phyloP scores from a whole-genome alignment of 2,113 vertebrate genomes.

The Kobus ellipsiprymnus region DNA sequence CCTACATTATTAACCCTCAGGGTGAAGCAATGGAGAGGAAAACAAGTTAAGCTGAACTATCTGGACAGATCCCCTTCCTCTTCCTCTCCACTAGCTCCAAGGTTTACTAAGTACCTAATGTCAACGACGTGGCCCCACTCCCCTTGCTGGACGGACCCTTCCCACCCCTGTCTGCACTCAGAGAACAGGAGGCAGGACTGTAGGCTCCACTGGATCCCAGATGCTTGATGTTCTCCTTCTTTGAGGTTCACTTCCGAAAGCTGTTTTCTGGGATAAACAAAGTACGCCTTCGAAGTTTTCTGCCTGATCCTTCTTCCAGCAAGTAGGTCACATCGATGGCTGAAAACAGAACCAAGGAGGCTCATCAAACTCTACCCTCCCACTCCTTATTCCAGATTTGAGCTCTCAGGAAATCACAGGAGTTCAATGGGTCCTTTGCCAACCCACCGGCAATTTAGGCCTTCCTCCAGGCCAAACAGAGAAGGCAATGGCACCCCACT shows the following conservation, averaged over 20 bases:
- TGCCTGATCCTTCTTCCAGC: conserved; percentile 94
- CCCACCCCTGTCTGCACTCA: conserved; percentile 23
- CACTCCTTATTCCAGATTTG: neutral
- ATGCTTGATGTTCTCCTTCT: conserved; percentile 51
- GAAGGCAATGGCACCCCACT: too few relatives aligned
- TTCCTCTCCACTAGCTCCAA: conserved; percentile 68
- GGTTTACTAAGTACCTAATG: conserved; percentile 80
- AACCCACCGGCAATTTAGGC: neutral
- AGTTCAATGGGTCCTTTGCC: neutral
- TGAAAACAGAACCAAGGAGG: conserved; percentile 73
- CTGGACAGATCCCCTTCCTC: conserved; percentile 64
- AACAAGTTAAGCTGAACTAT: conserved; percentile 75
- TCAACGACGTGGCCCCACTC: conserved; percentile 31
- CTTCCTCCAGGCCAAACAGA: neutral
- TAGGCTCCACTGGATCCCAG: conserved; percentile 59
- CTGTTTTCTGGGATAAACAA: conserved; percentile 90
- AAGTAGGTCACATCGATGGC: conserved; percentile 98
- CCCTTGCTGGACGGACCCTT: conserved; percentile 43
- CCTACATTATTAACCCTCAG: conserved; percentile 50
- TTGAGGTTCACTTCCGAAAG: conserved; percentile 88
- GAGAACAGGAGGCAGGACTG: conserved; percentile 59
- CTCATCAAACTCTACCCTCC: neutral
- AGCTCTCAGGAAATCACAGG: neutral
- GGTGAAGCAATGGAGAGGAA: conserved; percentile 70
- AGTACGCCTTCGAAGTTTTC: conserved; percentile 91